Evolutionary conservation across 1,140 invertebrate genomes (phyloP), one percentile per base, ranked within the genome.

Genomic region (Scaptomyza montana): DNA sequence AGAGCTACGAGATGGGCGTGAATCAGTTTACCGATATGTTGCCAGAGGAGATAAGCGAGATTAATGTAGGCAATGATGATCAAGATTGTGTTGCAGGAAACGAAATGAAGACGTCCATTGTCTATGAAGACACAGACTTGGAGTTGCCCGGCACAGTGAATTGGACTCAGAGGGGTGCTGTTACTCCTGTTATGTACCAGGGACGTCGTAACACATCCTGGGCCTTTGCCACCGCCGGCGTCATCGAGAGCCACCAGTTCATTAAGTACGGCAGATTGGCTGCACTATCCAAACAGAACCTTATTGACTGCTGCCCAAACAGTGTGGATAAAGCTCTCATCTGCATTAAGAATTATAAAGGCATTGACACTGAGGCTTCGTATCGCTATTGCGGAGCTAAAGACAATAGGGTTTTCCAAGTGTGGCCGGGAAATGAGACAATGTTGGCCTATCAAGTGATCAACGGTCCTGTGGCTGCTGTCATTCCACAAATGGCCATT

Each of bases 221-320:
- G 68, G 68, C 68, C 61, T 70, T 70, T 45, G 61, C 61, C 2
- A 51, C 53, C 0, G 46, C 68, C 46, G 68, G 61, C n/a, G 53
- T 36, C 9, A 19, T 51, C 1, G 61, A 56, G 36, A 70, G 68
- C 45, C 68, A 36, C 16, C 21, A 70, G 36, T 63, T 63, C 12
- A 10, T 65, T 5, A 25, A n/a, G 2, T 21, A 2, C 2, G 43
- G 61, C 9, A 56, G 28, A 0, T 7, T 64, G 36, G 10, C 12
- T 9, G 7, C 19, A 5, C 61, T 70, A 0, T 70, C 67, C 33
- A 56, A 70, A 25, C 67, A 70, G 19, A 56, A 64, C 21, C 46
- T 70, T 5, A 4, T 70, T 12, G 67, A 70, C 45, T 70, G 67
- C 45, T 50, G 51, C 16, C 16, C 19, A 7, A 16, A 0, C 5